phyloP scores from a whole-genome alignment of 2,797 vertebrate species.

The Tangara arthus region DNA sequence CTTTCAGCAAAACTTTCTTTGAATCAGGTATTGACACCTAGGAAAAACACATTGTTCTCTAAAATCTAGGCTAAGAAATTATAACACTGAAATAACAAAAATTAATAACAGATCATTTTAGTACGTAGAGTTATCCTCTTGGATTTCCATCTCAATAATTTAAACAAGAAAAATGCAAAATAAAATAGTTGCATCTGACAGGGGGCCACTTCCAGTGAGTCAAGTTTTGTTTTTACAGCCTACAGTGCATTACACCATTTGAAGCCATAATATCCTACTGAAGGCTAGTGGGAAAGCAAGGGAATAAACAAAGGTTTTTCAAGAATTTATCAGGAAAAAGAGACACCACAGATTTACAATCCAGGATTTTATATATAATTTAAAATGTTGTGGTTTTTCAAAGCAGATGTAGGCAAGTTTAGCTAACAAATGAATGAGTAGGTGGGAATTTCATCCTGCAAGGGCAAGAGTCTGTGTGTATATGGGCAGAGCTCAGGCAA shows the following conservation, averaged over 20 bases:
- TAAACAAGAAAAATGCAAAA: neutral
- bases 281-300: neutral
- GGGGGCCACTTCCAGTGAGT: neutral
- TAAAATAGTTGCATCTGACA: neutral
- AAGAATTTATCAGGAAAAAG: neutral
- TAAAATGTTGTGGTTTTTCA: neutral
- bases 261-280: neutral
- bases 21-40: neutral
- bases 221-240: neutral
- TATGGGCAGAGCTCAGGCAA: neutral
- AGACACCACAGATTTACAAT: neutral
- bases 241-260: neutral
- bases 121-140: neutral
- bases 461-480: neutral
- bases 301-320: neutral
- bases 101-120: neutral
- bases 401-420: neutral
- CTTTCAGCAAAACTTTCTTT: neutral
- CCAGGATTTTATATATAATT: neutral
- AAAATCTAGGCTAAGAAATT: neutral
- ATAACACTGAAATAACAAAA: neutral
- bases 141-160: neutral
- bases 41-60: neutral
- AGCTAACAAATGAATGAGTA: neutral
- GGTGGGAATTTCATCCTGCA: neutral